Evolutionary conservation across 2,888 invertebrate genomes (phyloP).

Genomic region (Idaea aversata): DNA sequence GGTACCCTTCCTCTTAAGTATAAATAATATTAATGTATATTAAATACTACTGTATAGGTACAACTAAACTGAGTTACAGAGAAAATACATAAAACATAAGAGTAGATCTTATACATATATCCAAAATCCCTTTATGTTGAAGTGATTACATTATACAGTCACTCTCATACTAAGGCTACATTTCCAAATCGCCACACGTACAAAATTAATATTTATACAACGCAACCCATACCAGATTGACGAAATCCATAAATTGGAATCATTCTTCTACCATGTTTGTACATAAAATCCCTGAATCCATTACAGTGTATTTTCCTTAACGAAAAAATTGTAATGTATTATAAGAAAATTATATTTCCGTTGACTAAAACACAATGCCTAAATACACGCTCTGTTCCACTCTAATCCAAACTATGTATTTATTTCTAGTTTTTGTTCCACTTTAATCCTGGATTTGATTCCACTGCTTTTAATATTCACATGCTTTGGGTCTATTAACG

Average conservation of each 20-base stretch:
- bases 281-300: slow-evolving; percentile 19
- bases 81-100: neutral
- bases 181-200: neutral
- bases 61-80: neutral
- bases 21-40: no score
- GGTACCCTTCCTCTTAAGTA: no score
- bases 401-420: no score
- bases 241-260: neutral
- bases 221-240: neutral
- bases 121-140: neutral
- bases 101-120: neutral
- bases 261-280: slow-evolving; percentile 1
- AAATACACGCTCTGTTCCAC: neutral
- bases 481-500: no score
- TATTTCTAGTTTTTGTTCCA: no score
- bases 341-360: neutral
- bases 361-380: neutral
- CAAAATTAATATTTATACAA: slow-evolving; percentile 1
- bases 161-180: neutral
- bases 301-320: slow-evolving; percentile 17
- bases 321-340: slow-evolving; percentile 9
- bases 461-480: no score
- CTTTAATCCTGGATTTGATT: no score
- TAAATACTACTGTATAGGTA: neutral
- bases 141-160: neutral